Evolutionary conservation across 1,140 invertebrate genomes (phyloP), one percentile per base, ranked within the genome.

Genomic region (Lasaia peninsularis): DNA sequence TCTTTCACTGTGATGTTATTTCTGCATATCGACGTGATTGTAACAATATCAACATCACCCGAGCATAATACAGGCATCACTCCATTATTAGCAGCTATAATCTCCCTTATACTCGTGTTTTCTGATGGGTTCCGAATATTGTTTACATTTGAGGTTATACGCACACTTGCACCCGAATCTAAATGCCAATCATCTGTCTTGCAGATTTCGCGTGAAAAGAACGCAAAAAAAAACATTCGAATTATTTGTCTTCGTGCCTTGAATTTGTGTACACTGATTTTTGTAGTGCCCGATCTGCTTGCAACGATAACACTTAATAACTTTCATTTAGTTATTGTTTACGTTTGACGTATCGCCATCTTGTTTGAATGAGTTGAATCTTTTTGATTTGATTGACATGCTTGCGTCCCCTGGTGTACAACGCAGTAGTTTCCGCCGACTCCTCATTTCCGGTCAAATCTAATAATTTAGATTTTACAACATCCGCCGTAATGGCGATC

Each of bases 191-290:
- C 63, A 1, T 44, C n/a, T 63, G 64, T 52, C 62, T 52, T 64
- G 37, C 62, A 71, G 33, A 54, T 44, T 33, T 53, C 58, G 2
- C 33, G 63, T 5, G 64, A 54, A 63, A 71, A 71, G 18, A 68
- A 52, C 40, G 60, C 65, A 68, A 61, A 69, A 57, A 72, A 69
- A 49, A 63, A n/a, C 66, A 71, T 71, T 71, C 35, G 35, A 37
- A 37, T 37, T 37, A 16, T 37, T 37, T 18, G 44, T 52, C 28
- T 64, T 63, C 14, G 31, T 18, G 32, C 66, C 57, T 52, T 62
- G 44, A 40, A 50, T 28, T 10, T 9, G 16, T 34, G 20, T 56
- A 55, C 65, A 69, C 35, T 60, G 57, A 35, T 58, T 64, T 63
- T 60, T 71, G 33, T 48, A 71, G 28, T 67, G 63, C 33, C 65